phyloP scores from a whole-genome alignment of 2,797 vertebrate species.

The Florisuga fusca region DNA sequence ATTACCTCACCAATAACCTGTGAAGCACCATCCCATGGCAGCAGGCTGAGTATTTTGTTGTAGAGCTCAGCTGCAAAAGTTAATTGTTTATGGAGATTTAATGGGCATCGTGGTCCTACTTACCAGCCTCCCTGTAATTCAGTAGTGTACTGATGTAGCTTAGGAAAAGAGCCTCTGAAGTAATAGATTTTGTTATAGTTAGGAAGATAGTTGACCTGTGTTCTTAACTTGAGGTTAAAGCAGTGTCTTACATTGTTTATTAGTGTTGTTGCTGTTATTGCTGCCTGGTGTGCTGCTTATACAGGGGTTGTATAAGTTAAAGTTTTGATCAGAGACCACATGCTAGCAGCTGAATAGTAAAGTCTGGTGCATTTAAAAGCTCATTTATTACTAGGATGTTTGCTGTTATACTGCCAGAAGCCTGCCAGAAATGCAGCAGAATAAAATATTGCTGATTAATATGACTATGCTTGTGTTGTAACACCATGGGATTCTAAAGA shows the following conservation, averaged over 20 bases:
- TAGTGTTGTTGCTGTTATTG: neutral
- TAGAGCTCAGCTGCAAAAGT: conserved; percentile 16
- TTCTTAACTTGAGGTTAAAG: conserved; percentile 22
- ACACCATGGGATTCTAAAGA: neutral
- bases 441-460: conserved; percentile 44
- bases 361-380: conserved; percentile 19
- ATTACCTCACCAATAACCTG: conserved; percentile 31
- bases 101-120: conserved; percentile 6
- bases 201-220: neutral
- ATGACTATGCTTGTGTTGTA: neutral
- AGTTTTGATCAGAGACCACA: conserved; percentile 25
- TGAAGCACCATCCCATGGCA: conserved; percentile 36
- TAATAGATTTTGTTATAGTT: conserved; percentile 11
- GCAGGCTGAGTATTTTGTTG: conserved; percentile 35
- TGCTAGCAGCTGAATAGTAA: conserved; percentile 18
- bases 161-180: neutral
- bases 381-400: conserved; percentile 32
- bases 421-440: neutral
- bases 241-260: neutral
- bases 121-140: conserved; percentile 15
- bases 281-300: neutral
- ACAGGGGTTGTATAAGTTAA: neutral
- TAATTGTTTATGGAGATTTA: conserved; percentile 62
- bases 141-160: neutral
- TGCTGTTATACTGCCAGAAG: conserved; percentile 5